Evolutionary conservation across 2,888 invertebrate species (phyloP).

Genomic region (Folsomia manolachei): DNA sequence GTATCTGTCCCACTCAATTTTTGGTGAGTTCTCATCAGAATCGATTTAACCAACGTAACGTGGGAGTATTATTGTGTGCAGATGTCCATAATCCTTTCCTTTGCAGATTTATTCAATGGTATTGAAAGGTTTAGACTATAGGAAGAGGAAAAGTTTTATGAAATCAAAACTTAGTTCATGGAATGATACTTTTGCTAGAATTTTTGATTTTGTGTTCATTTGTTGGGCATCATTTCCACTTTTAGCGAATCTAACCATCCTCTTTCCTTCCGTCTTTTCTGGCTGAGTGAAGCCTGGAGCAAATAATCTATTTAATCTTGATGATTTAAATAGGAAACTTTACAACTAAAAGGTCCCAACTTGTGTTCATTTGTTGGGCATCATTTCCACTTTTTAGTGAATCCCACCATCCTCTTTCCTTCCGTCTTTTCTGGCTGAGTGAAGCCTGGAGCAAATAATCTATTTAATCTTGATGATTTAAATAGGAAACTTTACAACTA

Average conservation of each 20-base stretch:
- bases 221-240: not conserved
- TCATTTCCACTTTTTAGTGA: not conserved
- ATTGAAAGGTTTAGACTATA: not conserved
- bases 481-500: conserved; percentile 14
- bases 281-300: conserved; percentile 8
- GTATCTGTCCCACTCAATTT: not conserved
- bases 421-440: not conserved
- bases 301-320: conserved; percentile 16
- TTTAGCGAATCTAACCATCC: not conserved
- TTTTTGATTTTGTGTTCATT: not conserved
- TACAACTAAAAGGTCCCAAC: not conserved
- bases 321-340: conserved; percentile 20
- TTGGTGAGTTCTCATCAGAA: not conserved
- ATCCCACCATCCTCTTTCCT: not conserved
- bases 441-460: conserved; percentile 7
- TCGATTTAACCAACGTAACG: not conserved
- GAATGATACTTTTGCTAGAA: not conserved
- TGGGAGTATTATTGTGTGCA: too few relatives aligned
- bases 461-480: conserved; percentile 20
- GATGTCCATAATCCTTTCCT: not conserved
- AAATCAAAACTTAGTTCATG: not conserved
- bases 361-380: not conserved
- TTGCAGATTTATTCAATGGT: not conserved
- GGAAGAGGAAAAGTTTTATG: too few relatives aligned
- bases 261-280: not conserved